Evolutionary conservation across 2,797 vertebrate genomes (phyloP).

Genomic region (Sciurus vulgaris): DNA sequence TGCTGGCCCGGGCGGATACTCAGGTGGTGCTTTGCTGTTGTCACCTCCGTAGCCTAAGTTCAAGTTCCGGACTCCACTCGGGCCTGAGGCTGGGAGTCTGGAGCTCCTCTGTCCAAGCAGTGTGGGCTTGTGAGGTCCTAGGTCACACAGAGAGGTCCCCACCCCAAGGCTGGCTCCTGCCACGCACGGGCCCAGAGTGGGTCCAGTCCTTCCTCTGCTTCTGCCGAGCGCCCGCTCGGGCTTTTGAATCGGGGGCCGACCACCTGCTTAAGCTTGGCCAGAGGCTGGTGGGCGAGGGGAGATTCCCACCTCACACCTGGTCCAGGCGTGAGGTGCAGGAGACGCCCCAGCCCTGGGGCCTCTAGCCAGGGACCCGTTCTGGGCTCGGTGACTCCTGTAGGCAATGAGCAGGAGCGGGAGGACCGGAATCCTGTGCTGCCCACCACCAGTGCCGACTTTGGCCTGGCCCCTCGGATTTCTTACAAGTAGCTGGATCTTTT

Average conservation of each 20-base stretch:
- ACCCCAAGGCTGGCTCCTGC: neutral
- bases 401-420: no score
- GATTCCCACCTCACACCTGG: neutral
- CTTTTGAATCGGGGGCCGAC: neutral
- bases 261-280: neutral
- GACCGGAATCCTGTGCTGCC: rapidly evolving
- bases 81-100: neutral
- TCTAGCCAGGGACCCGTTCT: neutral
- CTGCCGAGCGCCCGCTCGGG: neutral
- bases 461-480: neutral
- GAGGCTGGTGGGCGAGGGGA: neutral
- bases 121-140: no score
- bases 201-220: neutral
- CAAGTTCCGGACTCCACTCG: neutral
- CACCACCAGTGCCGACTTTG: no score
- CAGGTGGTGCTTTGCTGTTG: neutral
- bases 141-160: neutral
- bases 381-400: no score
- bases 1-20: neutral
- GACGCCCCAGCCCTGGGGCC: neutral
- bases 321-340: neutral
- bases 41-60: neutral
- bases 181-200: neutral
- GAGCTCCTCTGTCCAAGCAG: no score
- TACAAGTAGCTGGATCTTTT: neutral